Evolutionary conservation across 2,888 invertebrate species (phyloP), one percentile per base, ranked within the genome.

Genomic region (Polydrusus pterygomalis): DNA sequence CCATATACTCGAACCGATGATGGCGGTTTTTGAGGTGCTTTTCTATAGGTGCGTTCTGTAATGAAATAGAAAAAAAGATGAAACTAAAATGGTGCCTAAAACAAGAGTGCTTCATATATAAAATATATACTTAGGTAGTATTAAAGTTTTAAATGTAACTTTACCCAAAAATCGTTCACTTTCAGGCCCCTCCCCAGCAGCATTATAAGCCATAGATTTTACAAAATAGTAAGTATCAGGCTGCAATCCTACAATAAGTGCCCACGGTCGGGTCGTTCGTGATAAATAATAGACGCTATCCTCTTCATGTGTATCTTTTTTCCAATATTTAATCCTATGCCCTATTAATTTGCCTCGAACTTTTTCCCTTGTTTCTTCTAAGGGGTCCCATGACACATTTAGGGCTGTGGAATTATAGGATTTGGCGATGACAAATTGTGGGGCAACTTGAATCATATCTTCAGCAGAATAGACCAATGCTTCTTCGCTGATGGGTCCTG

Each of bases 121-220:
- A n/a, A n/a, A n/a, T n/a, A n/a, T n/a, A n/a, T n/a, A n/a, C n/a
- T n/a, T n/a, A n/a, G n/a, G n/a, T n/a, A n/a, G 43, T 18, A 65
- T 67, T 17, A 34, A 34, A 34, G 8, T 34, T 34, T 7, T 10
- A 34, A 10, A 34, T 7, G 34, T 34, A 10, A 43, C 1, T 82
- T 80, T 85, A 92, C 92, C 93, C 78, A 95, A 88, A 85, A 91
- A 96, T 51, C 95, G 90, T 89, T 97, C 97, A 88, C 97, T 97
- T 86, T 98, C 97, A 0, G 97, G 96, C 3, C 98, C 98, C 87
- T 97, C 97, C 1, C 98, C 98, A 3, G 98, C 98, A 0, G 95
- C 92, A 89, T 98, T 98, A 84, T 96, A 98, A 0, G 96, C 97
- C 96, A 98, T 97, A 1, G 96, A 88, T 90, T 97, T 96, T 0